Conservation (phyloP, 2,797 vertebrate genomes). For the Chiropotes sagulatus region DNA sequence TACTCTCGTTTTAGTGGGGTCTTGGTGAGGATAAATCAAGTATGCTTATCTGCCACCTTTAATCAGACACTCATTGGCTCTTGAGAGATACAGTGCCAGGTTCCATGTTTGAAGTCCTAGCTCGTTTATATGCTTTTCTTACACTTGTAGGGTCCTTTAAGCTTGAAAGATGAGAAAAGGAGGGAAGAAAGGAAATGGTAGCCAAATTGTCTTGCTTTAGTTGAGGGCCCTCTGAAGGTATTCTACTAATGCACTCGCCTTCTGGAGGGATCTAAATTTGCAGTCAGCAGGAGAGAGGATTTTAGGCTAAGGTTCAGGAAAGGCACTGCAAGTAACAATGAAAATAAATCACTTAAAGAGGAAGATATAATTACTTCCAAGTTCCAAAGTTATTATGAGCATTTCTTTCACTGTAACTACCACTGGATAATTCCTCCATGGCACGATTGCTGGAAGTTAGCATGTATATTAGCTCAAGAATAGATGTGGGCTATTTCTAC, state of each 20-base stretch:
- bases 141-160: background rate
- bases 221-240: background rate
- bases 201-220: background rate
- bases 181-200: background rate
- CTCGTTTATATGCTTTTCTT: background rate
- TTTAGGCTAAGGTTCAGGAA: constrained; percentile 66
- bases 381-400: constrained; percentile 7
- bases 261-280: background rate
- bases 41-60: background rate
- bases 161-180: background rate
- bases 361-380: constrained; percentile 40
- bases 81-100: background rate
- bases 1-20: background rate
- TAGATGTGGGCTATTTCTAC: constrained; percentile 7
- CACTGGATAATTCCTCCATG: background rate
- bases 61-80: background rate
- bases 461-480: background rate
- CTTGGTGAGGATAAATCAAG: background rate
- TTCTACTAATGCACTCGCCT: background rate
- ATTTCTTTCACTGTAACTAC: constrained; percentile 50
- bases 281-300: constrained; percentile 24
- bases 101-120: background rate
- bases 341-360: constrained; percentile 50
- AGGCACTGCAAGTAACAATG: constrained; percentile 18
- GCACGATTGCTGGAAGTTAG: background rate